Evolutionary conservation across 1,140 invertebrate species (phyloP).

Genomic region (Drosophila oshimai): DNA sequence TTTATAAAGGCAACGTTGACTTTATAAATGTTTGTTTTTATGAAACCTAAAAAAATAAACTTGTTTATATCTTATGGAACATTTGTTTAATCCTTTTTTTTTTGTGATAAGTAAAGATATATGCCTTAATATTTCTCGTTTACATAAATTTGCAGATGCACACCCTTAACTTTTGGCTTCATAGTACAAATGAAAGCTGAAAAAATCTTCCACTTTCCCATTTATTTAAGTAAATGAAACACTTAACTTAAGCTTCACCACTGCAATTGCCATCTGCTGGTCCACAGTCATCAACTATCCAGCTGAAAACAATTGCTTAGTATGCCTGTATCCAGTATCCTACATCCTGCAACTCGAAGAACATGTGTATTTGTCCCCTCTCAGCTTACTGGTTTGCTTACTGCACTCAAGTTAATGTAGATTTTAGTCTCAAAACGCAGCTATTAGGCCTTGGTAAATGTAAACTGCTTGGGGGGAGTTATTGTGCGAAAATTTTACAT

Average conservation of each 20-base stretch:
- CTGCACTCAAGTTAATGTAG: slow-evolving; percentile 27
- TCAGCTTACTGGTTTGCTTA: slow-evolving; percentile 30
- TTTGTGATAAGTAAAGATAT: too few species aligned
- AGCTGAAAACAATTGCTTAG: too few species aligned
- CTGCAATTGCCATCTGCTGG: slow-evolving; percentile 28
- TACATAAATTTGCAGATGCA: too few species aligned
- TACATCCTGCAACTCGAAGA: neutral
- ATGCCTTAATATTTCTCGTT: too few species aligned
- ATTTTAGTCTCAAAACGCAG: neutral
- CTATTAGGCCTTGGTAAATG: neutral
- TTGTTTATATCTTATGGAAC: too few species aligned
- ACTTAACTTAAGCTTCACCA: slow-evolving; percentile 28
- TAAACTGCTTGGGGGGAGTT: neutral
- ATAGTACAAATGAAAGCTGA: too few species aligned
- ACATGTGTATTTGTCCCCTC: slow-evolving; percentile 6
- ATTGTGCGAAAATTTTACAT: neutral
- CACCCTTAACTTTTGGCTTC: too few species aligned
- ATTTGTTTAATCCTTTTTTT: too few species aligned
- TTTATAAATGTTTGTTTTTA: too few species aligned
- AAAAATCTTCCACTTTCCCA: too few species aligned
- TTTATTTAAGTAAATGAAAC: slow-evolving; percentile 43
- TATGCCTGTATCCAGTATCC: neutral
- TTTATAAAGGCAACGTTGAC: too few species aligned
- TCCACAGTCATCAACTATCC: slow-evolving; percentile 24
- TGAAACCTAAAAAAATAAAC: too few species aligned